phyloP scores from a whole-genome alignment of 1,140 invertebrate species.

The Hyphantria cunea region DNA sequence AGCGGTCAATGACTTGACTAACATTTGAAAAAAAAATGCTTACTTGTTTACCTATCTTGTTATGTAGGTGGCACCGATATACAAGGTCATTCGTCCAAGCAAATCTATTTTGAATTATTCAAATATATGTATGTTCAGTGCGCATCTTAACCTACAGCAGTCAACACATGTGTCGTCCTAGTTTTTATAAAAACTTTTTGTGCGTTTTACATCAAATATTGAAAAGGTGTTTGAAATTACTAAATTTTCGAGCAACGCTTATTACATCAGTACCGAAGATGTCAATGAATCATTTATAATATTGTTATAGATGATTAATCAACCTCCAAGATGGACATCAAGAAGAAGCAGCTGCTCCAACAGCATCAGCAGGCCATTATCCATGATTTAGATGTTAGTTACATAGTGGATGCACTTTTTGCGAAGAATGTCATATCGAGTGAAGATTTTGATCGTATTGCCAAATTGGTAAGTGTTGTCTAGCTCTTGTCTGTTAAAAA shows the following conservation, averaged over 20 bases:
- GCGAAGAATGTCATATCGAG: slow-evolving; percentile 55
- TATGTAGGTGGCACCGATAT: slow-evolving; percentile 57
- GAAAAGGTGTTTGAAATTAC: neutral
- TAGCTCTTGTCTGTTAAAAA: neutral
- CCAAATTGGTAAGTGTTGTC: slow-evolving; percentile 47
- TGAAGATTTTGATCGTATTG: slow-evolving; percentile 60
- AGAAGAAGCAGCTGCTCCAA: slow-evolving; percentile 57
- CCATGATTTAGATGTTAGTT: slow-evolving; percentile 65
- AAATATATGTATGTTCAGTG: slow-evolving; percentile 14
- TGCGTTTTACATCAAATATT: neutral
- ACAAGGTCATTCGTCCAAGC: slow-evolving; percentile 51
- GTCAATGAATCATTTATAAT: neutral
- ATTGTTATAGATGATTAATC: slow-evolving; percentile 52
- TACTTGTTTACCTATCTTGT: slow-evolving; percentile 48
- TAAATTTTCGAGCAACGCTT: no score
- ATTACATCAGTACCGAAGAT: no score
- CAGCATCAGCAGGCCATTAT: slow-evolving; percentile 63
- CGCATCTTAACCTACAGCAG: slow-evolving; percentile 41
- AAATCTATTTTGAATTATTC: neutral
- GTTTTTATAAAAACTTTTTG: neutral
- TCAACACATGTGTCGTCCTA: slow-evolving; percentile 17
- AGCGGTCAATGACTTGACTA: slow-evolving; percentile 48
- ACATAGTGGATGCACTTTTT: slow-evolving; percentile 67
- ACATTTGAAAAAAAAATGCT: slow-evolving; percentile 45
- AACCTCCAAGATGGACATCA: slow-evolving; percentile 61